Base-by-base conservation (phyloP, 1,140 invertebrate species). In the Hycleus cichorii region DNA sequence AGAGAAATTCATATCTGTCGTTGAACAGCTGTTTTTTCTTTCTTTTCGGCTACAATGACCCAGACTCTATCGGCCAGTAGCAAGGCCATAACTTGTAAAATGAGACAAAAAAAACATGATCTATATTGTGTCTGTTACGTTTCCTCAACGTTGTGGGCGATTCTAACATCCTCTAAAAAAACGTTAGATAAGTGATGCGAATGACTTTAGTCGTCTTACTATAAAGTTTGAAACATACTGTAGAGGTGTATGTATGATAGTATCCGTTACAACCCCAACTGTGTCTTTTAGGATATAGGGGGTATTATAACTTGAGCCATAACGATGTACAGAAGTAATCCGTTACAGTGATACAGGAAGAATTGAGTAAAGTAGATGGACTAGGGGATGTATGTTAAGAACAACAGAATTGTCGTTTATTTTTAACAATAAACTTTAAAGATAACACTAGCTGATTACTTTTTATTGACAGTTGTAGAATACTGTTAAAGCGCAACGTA, bases 221-320 rank as follows among this genome's bases (percentile, higher is more conserved):
- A 32, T 18, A 18, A 18, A 32, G 4, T 32, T 32, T 32, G 4
- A 32, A 32, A 32, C 32, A 32, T 7, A 32, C 18, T 32, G 7
- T 32, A 32, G 4, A 32, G 4, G 32, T 7, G 7, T 32, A 32
- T 32, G 7, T 32, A 32, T 32, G 2, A 32, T 32, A 42, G 44
- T 53, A 46, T 26, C 51, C 48, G 32, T 38, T 45, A 53, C 24
- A 45, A 42, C 40, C 42, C 46, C 51, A 46, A 43, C 43, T 46
- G 51, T 53, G 51, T 53, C 51, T 42, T 32, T 7, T 42, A 53
- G 51, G 51, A 53, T 53, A 53, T 53, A 42, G 26, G 51, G 18
- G 51, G 51, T 53, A 53, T 53, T 53, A 53, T 53, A 53, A 53
- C 51, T 53, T 53, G 42, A 53, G 51, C 51, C 51, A 53, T 53